phyloP scores from a whole-genome alignment of 2,888 invertebrate genomes.

The Netelia melanura region DNA sequence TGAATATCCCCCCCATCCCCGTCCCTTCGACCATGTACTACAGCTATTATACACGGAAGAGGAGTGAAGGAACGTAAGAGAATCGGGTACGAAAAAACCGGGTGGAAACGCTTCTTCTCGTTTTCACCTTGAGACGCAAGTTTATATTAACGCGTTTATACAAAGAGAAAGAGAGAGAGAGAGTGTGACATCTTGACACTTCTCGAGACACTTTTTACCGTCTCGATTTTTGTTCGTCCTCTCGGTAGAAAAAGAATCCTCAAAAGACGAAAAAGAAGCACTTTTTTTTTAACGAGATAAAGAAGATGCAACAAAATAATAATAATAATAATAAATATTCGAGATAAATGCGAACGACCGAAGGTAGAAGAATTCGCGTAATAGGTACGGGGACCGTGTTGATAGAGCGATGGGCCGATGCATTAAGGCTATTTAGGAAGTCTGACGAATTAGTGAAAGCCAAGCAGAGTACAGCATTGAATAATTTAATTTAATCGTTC shows the following conservation, averaged over 20 bases:
- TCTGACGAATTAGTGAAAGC: conserved; percentile 49
- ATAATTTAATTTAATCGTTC: conserved; percentile 60
- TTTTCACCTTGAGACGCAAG: not conserved
- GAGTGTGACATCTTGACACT: not conserved
- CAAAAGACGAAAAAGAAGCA: no score
- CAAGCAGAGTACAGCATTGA: conserved; percentile 23
- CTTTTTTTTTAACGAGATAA: not conserved
- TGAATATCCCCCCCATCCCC: not conserved
- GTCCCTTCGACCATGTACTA: not conserved
- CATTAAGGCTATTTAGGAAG: conserved; percentile 18
- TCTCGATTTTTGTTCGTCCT: not conserved
- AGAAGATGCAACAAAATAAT: conserved; percentile 36
- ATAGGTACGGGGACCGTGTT: not conserved
- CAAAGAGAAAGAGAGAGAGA: not conserved
- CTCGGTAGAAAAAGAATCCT: no score
- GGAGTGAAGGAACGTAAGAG: not conserved
- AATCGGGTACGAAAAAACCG: no score
- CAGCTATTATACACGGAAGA: not conserved
- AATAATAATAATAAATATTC: conserved; percentile 14
- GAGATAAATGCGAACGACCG: not conserved
- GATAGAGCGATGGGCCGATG: not conserved
- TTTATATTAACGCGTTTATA: conserved; percentile 6
- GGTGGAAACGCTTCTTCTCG: not conserved
- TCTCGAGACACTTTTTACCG: not conserved
- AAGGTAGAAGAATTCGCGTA: not conserved